A percentile compares a stretch with the other conserved stretches of the same genome.
phyloP scores from a whole-genome alignment of 2,797 vertebrate genomes.

The Manis javanica region DNA sequence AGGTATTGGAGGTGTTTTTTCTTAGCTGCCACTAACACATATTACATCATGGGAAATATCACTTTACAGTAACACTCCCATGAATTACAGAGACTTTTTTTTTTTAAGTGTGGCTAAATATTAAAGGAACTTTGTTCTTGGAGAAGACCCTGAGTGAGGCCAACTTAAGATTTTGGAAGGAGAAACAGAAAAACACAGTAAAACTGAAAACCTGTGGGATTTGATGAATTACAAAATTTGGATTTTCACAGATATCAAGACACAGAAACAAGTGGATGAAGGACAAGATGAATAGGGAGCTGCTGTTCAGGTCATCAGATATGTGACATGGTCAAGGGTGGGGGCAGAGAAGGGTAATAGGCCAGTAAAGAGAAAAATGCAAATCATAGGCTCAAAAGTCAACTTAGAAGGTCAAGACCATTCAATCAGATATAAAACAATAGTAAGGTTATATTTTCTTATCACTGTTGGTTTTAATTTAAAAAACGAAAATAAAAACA shows the following conservation, averaged over 20 bases:
- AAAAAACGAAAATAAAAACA: not conserved
- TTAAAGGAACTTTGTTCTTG: constrained; percentile 26
- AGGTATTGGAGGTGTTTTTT: not conserved
- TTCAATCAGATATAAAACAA: not conserved
- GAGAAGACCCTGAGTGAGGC: not conserved
- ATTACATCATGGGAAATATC: not conserved
- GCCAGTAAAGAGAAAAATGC: not conserved
- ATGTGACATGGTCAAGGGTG: not conserved
- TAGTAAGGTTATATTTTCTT: not conserved
- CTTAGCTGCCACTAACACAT: not conserved
- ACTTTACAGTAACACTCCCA: not conserved
- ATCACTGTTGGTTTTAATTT: not conserved
- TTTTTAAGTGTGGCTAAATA: not conserved
- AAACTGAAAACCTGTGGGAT: not conserved
- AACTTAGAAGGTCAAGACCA: not conserved
- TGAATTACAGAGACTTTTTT: not conserved
- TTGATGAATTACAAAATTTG: not conserved
- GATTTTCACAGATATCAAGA: not conserved
- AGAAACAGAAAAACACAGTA: not conserved
- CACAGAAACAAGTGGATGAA: not conserved
- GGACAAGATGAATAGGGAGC: not conserved
- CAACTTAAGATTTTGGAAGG: constrained; percentile 17
- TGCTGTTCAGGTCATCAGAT: not conserved
- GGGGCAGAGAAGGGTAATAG: not conserved
- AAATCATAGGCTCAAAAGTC: not conserved